Percentiles rank a stretch among this genome's conserved stretches.
Evolutionary conservation across 2,888 invertebrate species (phyloP).

Genomic region (Chymomyza caudatula): DNA sequence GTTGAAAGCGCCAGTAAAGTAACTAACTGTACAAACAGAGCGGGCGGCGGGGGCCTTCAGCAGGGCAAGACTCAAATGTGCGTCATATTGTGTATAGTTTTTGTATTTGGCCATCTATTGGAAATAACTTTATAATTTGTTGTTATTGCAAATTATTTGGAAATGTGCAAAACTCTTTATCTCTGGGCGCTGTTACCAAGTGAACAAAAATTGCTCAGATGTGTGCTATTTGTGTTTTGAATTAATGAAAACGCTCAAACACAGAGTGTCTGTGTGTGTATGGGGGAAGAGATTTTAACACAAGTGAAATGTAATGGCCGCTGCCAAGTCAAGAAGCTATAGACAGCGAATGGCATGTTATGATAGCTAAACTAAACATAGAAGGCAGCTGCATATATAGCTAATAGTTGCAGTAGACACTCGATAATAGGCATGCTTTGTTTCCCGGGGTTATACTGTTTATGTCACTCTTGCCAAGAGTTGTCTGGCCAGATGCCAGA

Average conservation of each 20-base stretch:
- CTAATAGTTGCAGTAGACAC: background rate
- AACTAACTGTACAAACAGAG: background rate
- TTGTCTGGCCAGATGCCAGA: too few species aligned
- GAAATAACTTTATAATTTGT: background rate
- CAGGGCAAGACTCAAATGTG: background rate
- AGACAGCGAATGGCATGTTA: background rate
- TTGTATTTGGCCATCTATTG: background rate
- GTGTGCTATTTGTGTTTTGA: background rate
- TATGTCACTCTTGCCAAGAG: too few species aligned
- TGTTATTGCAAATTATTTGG: background rate
- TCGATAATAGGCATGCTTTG: background rate
- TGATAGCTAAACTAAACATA: background rate
- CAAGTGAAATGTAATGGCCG: background rate
- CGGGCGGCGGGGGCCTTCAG: background rate
- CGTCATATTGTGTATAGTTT: background rate
- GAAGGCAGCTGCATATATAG: background rate
- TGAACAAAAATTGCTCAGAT: background rate
- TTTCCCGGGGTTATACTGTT: background rate
- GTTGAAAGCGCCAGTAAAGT: slow-evolving; percentile 33
- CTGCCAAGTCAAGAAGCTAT: background rate
- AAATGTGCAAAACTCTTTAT: background rate
- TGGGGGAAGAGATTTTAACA: background rate
- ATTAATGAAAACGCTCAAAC: background rate
- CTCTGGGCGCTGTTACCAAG: background rate
- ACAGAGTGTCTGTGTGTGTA: background rate